Percentiles rank a stretch among this genome's conserved stretches.
These are phyloP conservation scores for Orius insidiosus DNA, from an alignment of 1,140 invertebrate genomes.

Conservation along the genomic window DNA sequence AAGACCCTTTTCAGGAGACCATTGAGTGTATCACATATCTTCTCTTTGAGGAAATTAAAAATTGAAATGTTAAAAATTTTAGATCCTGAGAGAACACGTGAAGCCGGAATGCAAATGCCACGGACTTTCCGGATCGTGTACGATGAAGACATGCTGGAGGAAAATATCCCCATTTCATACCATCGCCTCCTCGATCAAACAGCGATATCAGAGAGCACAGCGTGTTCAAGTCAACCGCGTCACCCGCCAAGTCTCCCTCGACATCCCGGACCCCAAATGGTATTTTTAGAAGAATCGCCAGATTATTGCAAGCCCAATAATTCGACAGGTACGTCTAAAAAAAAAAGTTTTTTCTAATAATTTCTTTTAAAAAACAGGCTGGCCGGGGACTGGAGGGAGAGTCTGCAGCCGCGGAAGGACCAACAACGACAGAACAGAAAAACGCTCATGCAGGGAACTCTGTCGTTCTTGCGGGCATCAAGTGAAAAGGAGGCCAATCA, in stretches of 20 bases:
- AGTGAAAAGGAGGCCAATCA: slow-evolving; percentile 23
- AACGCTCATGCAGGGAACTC: slow-evolving; percentile 30
- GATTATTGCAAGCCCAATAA: slow-evolving; percentile 38
- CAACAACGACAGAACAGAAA: slow-evolving; percentile 23
- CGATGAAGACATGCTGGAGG: slow-evolving; percentile 34
- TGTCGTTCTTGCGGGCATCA: slow-evolving; percentile 33
- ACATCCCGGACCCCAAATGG: slow-evolving; percentile 26
- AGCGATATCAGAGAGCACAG: slow-evolving; percentile 34
- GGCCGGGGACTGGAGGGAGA: slow-evolving; percentile 32
- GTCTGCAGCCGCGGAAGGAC: slow-evolving; percentile 26
- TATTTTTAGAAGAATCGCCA: slow-evolving; percentile 41
- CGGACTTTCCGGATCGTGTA: slow-evolving; percentile 33
- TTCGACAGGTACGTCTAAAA: slow-evolving; percentile 25
- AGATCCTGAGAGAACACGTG: slow-evolving; percentile 35
- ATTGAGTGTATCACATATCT: too few species aligned
- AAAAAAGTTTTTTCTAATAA: slow-evolving; percentile 23
- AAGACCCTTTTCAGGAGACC: too few species aligned
- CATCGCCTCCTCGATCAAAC: slow-evolving; percentile 34
- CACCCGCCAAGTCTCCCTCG: not conserved
- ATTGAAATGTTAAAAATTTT: too few species aligned
- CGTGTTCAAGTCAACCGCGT: slow-evolving; percentile 19
- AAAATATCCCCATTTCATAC: slow-evolving; percentile 29
- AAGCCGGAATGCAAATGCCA: slow-evolving; percentile 46
- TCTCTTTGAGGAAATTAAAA: too few species aligned
- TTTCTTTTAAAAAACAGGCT: slow-evolving; percentile 23